Percentiles rank a stretch among this genome's conserved stretches.
These are phyloP conservation scores for Gadopsis bispinosus DNA, from an alignment of 2,797 vertebrate species.

Conservation along the genomic window DNA sequence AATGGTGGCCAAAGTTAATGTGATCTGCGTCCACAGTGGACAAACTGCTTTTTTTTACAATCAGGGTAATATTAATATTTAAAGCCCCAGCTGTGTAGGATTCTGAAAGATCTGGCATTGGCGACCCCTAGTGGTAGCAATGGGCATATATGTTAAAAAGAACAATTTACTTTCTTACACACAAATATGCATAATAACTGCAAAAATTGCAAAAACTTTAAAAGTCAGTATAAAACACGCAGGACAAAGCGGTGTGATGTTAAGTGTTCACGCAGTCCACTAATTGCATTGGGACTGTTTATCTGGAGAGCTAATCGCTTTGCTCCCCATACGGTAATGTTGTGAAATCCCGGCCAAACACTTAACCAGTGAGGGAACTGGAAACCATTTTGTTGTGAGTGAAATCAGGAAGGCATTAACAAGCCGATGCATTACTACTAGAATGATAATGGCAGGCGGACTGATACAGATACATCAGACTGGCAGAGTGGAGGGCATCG, in stretches of 20 bases:
- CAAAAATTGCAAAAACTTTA: not conserved
- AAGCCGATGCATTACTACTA: conserved; percentile 57
- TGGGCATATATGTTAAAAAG: too few species aligned
- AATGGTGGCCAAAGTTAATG: not conserved
- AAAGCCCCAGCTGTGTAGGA: not conserved
- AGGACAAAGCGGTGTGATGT: conserved; percentile 7
- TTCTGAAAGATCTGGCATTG: not conserved
- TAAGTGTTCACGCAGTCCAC: conserved; percentile 2
- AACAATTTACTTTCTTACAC: not conserved
- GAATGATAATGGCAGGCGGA: conserved; percentile 52
- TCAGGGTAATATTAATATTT: not conserved
- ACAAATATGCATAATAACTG: not conserved
- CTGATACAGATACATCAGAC: conserved; percentile 61
- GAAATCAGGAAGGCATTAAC: conserved; percentile 69
- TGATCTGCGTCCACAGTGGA: not conserved
- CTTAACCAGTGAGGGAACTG: conserved; percentile 35
- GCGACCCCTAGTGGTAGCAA: not conserved
- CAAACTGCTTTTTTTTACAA: not conserved
- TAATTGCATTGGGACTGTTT: conserved; percentile 48
- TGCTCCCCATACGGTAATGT: conserved; percentile 4
- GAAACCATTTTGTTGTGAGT: conserved; percentile 60
- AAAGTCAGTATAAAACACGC: not conserved
- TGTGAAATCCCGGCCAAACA: conserved; percentile 44
- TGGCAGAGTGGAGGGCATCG: conserved; percentile 44
- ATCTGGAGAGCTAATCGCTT: conserved; percentile 21